Evolutionary conservation across 2,888 invertebrate species (phyloP).

Genomic region (Cerastis leucographa): DNA sequence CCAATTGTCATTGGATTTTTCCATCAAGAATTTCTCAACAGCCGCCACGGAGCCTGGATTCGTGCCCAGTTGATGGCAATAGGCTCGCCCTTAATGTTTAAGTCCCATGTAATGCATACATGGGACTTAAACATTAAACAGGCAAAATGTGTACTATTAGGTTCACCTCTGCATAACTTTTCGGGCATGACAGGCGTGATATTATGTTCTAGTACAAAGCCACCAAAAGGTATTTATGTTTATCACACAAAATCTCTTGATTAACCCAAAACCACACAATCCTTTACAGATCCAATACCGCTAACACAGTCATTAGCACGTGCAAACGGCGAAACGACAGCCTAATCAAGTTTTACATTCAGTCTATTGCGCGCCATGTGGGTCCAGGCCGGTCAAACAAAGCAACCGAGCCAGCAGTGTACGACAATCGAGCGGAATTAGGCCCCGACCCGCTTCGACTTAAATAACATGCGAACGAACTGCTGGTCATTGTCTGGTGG

Average conservation of each 20-base stretch:
- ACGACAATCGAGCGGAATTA: constrained; percentile 60
- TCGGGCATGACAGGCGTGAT: no score
- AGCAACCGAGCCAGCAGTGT: constrained; percentile 49
- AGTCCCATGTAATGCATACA: no score
- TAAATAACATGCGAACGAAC: constrained; percentile 61
- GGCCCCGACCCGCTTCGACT: constrained; percentile 49
- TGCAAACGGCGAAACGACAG: constrained; percentile 41
- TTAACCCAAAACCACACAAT: constrained; percentile 16
- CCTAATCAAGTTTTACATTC: constrained; percentile 58
- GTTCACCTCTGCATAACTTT: no score
- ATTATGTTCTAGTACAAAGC: background rate
- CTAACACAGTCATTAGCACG: constrained; percentile 47
- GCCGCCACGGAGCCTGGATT: no score
- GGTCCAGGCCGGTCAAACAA: constrained; percentile 44
- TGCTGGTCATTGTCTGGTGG: constrained; percentile 47
- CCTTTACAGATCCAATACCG: constrained; percentile 6
- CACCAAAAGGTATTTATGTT: background rate
- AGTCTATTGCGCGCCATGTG: constrained; percentile 51
- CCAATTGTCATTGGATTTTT: no score
- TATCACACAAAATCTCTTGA: background rate
- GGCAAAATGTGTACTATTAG: no score
- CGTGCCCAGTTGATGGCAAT: no score
- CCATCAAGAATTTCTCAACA: no score
- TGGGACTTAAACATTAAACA: no score
- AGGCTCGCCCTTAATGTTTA: no score